A percentile compares a stretch with the other conserved stretches of the same genome.
Evolutionary conservation across 2,113 vertebrate species (phyloP).

Genomic region (Rostratula benghalensis): DNA sequence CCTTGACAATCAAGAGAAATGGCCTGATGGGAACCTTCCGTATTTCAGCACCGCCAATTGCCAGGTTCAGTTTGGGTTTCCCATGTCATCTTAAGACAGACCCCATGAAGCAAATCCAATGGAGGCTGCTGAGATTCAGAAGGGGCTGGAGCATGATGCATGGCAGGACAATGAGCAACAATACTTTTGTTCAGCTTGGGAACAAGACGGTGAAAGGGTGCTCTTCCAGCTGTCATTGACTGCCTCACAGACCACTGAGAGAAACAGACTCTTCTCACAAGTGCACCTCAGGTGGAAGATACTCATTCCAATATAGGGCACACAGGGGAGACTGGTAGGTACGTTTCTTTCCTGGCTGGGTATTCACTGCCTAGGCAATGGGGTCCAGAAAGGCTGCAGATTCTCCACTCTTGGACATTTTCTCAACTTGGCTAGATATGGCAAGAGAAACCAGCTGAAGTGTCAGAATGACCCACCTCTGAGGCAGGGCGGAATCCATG

Average conservation of each 20-base stretch:
- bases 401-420: accelerated
- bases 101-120: neutral
- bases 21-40: neutral
- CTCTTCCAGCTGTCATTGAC: neutral
- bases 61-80: neutral
- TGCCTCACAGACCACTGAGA: neutral
- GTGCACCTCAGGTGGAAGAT: neutral
- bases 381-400: accelerated
- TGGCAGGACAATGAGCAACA: neutral
- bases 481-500: neutral
- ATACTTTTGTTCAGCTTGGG: neutral
- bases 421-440: neutral
- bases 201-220: neutral
- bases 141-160: neutral
- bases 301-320: neutral
- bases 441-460: neutral
- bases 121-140: neutral
- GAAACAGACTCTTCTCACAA: neutral
- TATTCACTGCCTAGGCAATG: neutral
- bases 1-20: neutral
- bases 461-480: accelerated
- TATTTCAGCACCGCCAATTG: neutral
- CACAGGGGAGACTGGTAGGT: neutral
- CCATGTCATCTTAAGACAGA: neutral
- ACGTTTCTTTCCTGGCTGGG: accelerated